Evolutionary conservation across 1,140 invertebrate species (phyloP).

Genomic region (Papilio xuthus): DNA sequence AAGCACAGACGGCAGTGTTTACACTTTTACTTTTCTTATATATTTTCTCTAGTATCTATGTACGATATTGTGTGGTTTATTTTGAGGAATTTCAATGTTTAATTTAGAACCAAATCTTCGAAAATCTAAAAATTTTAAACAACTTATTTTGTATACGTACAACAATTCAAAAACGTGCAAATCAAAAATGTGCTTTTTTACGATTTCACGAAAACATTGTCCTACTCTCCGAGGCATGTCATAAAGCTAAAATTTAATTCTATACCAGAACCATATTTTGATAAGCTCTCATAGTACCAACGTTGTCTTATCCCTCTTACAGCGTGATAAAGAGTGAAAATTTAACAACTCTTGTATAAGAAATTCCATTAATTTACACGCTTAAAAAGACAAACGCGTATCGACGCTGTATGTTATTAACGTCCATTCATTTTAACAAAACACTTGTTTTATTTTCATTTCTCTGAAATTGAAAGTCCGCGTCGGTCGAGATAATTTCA

Average conservation of each 20-base stretch:
- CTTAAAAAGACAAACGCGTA: conserved; percentile 7
- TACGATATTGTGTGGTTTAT: not conserved
- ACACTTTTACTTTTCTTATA: conserved; percentile 57
- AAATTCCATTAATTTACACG: conserved; percentile 12
- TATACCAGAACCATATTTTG: too few species aligned
- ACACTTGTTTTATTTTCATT: conserved; percentile 24
- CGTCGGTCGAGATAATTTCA: conserved; percentile 8
- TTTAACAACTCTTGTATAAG: not conserved
- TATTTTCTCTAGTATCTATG: conserved; percentile 22
- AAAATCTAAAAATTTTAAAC: too few species aligned
- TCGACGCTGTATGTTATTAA: conserved; percentile 10
- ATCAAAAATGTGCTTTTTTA: too few species aligned
- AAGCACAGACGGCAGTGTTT: conserved; percentile 42
- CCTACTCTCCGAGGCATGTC: too few species aligned
- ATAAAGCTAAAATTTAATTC: too few species aligned
- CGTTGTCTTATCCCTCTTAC: too few species aligned
- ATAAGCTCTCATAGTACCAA: too few species aligned
- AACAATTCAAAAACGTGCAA: too few species aligned
- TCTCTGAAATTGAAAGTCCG: conserved; percentile 24
- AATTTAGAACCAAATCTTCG: too few species aligned
- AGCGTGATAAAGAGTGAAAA: too few species aligned
- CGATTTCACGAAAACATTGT: too few species aligned
- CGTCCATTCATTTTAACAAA: conserved; percentile 20
- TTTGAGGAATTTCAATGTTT: too few species aligned
- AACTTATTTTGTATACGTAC: not conserved